Percentiles rank a stretch among this genome's conserved stretches.
Conservation (phyloP, 2,888 invertebrate species). For the Drepana falcataria region DNA sequence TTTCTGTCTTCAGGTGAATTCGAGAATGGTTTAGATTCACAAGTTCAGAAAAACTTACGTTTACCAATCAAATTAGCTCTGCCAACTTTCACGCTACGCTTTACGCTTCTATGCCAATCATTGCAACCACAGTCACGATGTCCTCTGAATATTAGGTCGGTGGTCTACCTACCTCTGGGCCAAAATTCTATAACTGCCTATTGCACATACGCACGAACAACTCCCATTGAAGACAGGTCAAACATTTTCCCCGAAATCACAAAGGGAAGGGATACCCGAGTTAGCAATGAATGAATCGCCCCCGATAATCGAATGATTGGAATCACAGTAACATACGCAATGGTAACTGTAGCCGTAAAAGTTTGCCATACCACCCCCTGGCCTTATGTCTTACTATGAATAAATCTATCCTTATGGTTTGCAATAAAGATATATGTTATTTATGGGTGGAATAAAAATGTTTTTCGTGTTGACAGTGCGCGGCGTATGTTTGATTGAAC, state of each 20-base stretch:
- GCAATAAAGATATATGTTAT: conserved; percentile 39
- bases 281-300: background rate
- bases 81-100: too few relatives aligned
- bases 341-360: background rate
- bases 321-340: background rate
- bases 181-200: too few relatives aligned
- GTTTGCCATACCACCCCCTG: conserved; percentile 10
- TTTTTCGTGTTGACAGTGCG: conserved; percentile 33
- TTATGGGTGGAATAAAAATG: conserved; percentile 40
- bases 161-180: too few relatives aligned
- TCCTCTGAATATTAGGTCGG: too few relatives aligned
- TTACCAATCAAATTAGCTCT: too few relatives aligned
- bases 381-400: conserved; percentile 26
- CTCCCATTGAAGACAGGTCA: background rate
- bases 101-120: too few relatives aligned
- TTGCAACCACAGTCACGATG: too few relatives aligned
- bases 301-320: background rate
- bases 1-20: too few relatives aligned
- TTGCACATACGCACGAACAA: too few relatives aligned
- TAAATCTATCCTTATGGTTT: conserved; percentile 34
- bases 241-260: background rate
- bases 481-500: background rate
- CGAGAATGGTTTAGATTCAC: too few relatives aligned
- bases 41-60: too few relatives aligned
- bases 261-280: background rate